Percentiles rank a stretch among this genome's conserved stretches.
Evolutionary conservation across 2,113 vertebrate genomes (phyloP).

Genomic region (Hyperopisus bebe): DNA sequence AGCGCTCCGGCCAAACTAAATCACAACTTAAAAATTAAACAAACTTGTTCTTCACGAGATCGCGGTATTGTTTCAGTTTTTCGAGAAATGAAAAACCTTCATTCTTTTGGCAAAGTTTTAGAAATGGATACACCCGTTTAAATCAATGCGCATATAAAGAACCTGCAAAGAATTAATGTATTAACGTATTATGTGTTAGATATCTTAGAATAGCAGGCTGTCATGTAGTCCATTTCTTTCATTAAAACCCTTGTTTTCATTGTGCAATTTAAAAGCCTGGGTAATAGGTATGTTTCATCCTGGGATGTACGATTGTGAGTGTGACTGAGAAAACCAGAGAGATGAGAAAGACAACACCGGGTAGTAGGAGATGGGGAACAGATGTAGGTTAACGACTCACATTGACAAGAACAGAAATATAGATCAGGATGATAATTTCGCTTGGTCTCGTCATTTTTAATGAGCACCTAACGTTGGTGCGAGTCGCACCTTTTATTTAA

Average conservation of each 20-base stretch:
- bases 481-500: neutral
- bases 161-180: neutral
- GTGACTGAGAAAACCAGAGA: neutral
- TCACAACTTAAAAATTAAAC: neutral
- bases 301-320: neutral
- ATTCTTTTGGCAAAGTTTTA: neutral
- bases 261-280: neutral
- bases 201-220: neutral
- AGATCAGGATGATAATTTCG: neutral
- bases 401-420: neutral
- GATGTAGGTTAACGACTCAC: neutral
- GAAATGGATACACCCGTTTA: neutral
- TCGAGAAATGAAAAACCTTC: neutral
- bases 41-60: neutral
- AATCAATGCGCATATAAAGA: neutral
- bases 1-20: neutral
- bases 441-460: neutral
- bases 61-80: neutral
- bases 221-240: neutral
- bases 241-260: neutral
- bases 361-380: neutral
- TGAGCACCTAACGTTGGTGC: neutral
- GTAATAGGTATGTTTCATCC: neutral
- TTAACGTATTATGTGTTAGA: neutral
- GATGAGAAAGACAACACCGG: neutral